Evolutionary conservation across 2,888 invertebrate genomes (phyloP).

Genomic region (Balanococcus diminutus): DNA sequence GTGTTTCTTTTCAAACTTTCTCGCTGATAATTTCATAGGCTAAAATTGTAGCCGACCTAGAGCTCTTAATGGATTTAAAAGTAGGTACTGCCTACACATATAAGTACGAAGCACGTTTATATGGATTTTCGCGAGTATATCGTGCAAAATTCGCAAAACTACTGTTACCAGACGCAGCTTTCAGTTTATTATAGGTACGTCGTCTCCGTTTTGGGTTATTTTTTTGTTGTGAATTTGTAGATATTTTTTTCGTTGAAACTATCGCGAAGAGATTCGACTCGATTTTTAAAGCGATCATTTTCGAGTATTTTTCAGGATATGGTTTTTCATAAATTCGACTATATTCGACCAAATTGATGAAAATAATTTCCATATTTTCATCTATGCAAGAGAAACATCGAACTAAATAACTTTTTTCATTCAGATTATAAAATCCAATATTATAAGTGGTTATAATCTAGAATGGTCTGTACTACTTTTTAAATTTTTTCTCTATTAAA

Average conservation of each 20-base stretch:
- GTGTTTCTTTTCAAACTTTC: conserved; percentile 19
- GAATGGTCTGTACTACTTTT: too few relatives aligned
- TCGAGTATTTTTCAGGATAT: background rate
- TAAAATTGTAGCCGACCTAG: background rate
- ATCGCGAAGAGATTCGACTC: background rate
- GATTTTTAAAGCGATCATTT: background rate
- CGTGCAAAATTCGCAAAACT: background rate
- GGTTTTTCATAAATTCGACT: background rate
- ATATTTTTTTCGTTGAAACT: background rate
- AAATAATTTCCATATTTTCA: too few relatives aligned
- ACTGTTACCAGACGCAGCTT: background rate
- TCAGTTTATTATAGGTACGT: background rate
- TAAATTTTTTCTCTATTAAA: too few relatives aligned
- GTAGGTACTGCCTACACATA: background rate
- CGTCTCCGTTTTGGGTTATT: background rate
- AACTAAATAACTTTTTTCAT: too few relatives aligned
- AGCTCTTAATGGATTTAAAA: background rate
- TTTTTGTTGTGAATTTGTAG: background rate
- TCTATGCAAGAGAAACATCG: too few relatives aligned
- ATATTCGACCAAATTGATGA: too few relatives aligned
- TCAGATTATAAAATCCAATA: too few relatives aligned
- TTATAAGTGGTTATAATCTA: too few relatives aligned
- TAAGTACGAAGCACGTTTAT: background rate
- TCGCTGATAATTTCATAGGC: conserved; percentile 13
- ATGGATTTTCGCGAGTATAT: conserved; percentile 11